phyloP scores from a whole-genome alignment of 2,113 vertebrate species.

The Sorex araneus region DNA sequence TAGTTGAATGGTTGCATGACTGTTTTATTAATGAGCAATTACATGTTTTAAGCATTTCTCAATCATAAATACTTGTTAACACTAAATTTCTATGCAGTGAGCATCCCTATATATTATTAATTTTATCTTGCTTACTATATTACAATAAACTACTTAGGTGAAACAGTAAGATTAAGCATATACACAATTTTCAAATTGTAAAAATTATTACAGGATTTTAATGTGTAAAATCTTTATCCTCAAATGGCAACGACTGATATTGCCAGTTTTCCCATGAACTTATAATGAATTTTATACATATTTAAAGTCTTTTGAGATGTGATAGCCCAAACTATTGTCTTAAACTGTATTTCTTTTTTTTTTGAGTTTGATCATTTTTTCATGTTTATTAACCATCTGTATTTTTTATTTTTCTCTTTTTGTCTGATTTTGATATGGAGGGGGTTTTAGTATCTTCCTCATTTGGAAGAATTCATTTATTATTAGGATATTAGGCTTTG shows the following conservation, averaged over 20 bases:
- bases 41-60: constrained; percentile 59
- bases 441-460: background rate
- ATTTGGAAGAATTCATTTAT: constrained; percentile 56
- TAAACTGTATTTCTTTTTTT: constrained; percentile 77
- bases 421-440: constrained; percentile 36
- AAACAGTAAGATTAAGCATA: constrained; percentile 62
- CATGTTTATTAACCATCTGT: constrained; percentile 74
- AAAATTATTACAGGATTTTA: constrained; percentile 52
- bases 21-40: constrained; percentile 61
- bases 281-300: constrained; percentile 20
- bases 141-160: constrained; percentile 50
- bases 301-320: constrained; percentile 55
- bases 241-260: constrained; percentile 21
- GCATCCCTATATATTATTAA: constrained; percentile 10
- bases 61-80: constrained; percentile 59
- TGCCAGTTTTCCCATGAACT: constrained; percentile 5
- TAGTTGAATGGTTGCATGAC: constrained; percentile 61
- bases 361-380: constrained; percentile 77
- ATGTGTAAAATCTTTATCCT: constrained; percentile 32
- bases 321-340: constrained; percentile 73
- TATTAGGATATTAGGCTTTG: constrained; percentile 28
- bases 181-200: constrained; percentile 60
- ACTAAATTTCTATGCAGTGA: constrained; percentile 68
- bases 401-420: constrained; percentile 74
- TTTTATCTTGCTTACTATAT: constrained; percentile 47